Evolutionary conservation across 37 sponge, comb jelly and placozoan species (phyloP), one percentile per base, ranked within the genome.

Genomic region (Chondrilla cf. caribensis): DNA sequence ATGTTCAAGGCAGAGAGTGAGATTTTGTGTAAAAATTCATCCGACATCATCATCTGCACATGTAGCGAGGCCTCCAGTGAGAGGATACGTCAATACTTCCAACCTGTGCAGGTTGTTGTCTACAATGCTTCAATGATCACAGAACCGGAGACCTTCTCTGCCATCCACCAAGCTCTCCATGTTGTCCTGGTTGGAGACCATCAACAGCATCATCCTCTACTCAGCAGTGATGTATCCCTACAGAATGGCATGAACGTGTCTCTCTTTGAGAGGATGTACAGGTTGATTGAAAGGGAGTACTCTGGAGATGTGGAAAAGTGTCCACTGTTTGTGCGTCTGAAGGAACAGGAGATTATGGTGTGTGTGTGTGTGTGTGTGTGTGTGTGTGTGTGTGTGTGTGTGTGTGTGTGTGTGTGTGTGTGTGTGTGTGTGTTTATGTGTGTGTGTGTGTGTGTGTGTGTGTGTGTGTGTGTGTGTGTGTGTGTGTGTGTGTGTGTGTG

Each of bases 91-190:
- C 77, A 41, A 2, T 40, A 55, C 29, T 57, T 86, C 8, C 5
- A 33, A 22, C 86, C 78, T n/a, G n/a, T 38, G n/a, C 88, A 91
- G 54, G 77, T 76, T 43, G 87, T 91, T 54, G 67, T 91, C 59
- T 88, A 91, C 82, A 88, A 91, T 54, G 40, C 86, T 87, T 88
- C 81, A n/a, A 87, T 91, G 92, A 88, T 88, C 14, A 51, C 54
- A 51, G 92, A 91, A 58, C 92, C 92, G 58, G 92, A 91, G 73
- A 79, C 86, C 1, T 79, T 91, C 26, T 82, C 73, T 57, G 85
- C 92, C 15, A 81, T 87, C 31, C 68, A 79, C 14, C 70, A 81
- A 26, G 77, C 83, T 70, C 79, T 85, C 29, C 92, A 91, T 59
- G 88, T 82, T 35, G 79, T 82, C 15, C 76, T 91, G 35, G 77